Evolutionary conservation across 1,140 invertebrate species (phyloP).

Genomic region (Nixonia krombeini): DNA sequence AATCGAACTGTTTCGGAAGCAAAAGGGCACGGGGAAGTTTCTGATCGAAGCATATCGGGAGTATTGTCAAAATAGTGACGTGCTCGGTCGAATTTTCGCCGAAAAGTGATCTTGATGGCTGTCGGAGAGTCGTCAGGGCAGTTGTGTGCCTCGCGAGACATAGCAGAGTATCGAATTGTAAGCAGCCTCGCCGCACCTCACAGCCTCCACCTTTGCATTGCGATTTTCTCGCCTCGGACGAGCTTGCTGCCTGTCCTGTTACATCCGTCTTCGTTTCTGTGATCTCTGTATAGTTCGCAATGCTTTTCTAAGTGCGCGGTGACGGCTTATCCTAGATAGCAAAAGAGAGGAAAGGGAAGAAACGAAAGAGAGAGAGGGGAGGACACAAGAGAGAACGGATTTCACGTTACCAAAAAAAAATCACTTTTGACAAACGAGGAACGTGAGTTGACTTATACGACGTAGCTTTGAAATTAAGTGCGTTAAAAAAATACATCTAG

Average conservation of each 20-base stretch:
- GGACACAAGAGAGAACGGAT: too few species aligned
- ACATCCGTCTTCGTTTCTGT: constrained; percentile 37
- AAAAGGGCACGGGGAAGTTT: background rate
- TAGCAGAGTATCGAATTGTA: background rate
- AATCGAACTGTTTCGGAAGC: constrained; percentile 48
- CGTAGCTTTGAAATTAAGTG: too few species aligned
- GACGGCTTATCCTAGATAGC: too few species aligned
- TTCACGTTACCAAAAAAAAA: background rate
- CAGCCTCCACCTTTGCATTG: constrained; percentile 1
- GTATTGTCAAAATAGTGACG: constrained; percentile 10
- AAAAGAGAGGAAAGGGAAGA: constrained; percentile 3
- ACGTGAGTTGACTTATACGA: too few species aligned
- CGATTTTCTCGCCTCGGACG: constrained; percentile 6
- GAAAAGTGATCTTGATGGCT: constrained; percentile 65
- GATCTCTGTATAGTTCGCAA: constrained; percentile 44
- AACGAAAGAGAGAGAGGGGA: constrained; percentile 14
- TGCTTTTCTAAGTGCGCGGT: constrained; percentile 15
- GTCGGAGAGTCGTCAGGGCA: constrained; percentile 52
- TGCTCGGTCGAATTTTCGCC: constrained; percentile 30
- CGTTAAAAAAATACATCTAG: too few species aligned
- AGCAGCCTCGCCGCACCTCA: constrained; percentile 7
- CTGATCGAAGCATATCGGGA: background rate
- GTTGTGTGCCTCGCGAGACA: constrained; percentile 15
- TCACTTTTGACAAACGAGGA: background rate
- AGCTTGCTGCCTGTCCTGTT: constrained; percentile 4